Evolutionary conservation across 2,113 vertebrate species (phyloP).

Genomic region (Nyctibius bracteatus): DNA sequence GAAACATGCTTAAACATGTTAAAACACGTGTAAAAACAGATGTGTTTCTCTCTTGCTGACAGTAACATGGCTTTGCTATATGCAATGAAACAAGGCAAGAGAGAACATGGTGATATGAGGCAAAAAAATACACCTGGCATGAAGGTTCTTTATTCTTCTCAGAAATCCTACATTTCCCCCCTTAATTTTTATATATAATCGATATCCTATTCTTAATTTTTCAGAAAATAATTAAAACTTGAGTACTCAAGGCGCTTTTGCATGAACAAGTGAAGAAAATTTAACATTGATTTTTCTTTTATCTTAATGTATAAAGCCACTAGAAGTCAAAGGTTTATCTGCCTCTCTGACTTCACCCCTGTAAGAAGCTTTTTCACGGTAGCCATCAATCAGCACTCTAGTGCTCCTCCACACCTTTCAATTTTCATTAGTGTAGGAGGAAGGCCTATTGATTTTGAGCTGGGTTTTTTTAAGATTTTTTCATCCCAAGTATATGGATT

Average conservation of each 20-base stretch:
- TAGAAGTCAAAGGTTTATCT: not conserved
- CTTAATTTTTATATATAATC: not conserved
- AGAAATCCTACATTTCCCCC: not conserved
- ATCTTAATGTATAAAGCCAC: not conserved
- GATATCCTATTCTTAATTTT: not conserved
- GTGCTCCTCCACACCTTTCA: not conserved
- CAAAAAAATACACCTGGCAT: not conserved
- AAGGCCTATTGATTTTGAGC: not conserved
- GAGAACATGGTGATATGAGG: not conserved
- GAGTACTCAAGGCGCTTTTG: not conserved
- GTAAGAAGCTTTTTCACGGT: not conserved
- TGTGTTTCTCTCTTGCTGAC: not conserved
- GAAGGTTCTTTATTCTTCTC: not conserved
- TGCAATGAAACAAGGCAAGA: not conserved
- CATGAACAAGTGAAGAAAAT: not conserved
- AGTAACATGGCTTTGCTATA: not conserved
- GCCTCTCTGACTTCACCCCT: not conserved
- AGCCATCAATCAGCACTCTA: not conserved
- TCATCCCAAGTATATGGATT: not conserved
- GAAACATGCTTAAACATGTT: not conserved
- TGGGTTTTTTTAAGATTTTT: not conserved
- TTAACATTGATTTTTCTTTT: not conserved
- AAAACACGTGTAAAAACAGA: not conserved
- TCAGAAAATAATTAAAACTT: not conserved
- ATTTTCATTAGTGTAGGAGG: not conserved